These are phyloP conservation scores for Danio jaintianensis DNA, from an alignment of 2,797 vertebrate species.

Conservation along the genomic window DNA sequence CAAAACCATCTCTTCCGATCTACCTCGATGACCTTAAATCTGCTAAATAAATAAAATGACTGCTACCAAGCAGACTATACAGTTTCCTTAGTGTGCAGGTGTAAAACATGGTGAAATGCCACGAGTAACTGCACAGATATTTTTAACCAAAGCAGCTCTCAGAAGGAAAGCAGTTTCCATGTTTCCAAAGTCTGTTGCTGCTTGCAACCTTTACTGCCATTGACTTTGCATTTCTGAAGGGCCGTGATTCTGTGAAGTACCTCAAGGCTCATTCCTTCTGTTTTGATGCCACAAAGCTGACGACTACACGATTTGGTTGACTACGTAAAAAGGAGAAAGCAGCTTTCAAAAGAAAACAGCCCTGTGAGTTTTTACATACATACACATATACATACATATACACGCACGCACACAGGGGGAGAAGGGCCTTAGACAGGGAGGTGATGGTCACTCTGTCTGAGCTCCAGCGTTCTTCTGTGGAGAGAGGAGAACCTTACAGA, in stretches of 20 bases:
- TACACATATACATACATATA: no score
- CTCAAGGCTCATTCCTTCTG: neutral
- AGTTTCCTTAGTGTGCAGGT: neutral
- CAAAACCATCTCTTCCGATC: no score
- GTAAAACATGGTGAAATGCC: neutral
- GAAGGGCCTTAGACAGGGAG: no score
- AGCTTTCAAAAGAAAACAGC: constrained; percentile 6
- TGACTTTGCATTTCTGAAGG: constrained; percentile 10
- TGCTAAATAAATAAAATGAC: neutral
- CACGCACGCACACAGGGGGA: no score
- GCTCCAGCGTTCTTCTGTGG: no score
- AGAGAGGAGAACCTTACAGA: no score
- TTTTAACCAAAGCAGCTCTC: neutral
- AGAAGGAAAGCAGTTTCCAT: neutral
- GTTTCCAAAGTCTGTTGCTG: neutral
- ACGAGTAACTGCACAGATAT: constrained; percentile 4
- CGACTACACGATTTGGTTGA: constrained; percentile 19
- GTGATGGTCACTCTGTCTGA: no score
- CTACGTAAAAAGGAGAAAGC: constrained; percentile 16
- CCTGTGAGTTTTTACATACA: neutral
- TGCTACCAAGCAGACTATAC: neutral
- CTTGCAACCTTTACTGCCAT: neutral
- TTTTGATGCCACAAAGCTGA: constrained; percentile 33
- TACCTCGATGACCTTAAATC: no score
- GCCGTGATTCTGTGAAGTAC: neutral